Conservation (phyloP, 2,888 invertebrate species). For the Melanchra persicariae region DNA sequence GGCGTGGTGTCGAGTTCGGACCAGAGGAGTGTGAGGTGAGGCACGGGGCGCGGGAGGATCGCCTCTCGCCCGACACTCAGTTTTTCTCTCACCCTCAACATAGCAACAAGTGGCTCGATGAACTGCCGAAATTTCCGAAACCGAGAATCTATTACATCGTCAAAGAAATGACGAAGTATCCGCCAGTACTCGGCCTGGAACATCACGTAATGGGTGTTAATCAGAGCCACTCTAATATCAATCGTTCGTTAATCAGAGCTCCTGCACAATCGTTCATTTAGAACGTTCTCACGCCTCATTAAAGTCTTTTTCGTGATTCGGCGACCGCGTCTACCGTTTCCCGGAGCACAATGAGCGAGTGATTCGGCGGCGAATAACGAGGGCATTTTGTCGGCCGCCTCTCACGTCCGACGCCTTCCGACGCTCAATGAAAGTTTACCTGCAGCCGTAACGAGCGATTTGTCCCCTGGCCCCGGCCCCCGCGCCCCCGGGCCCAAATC, state of each 20-base stretch:
- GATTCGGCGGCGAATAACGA: conserved; percentile 91
- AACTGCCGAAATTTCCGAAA: conserved; percentile 76
- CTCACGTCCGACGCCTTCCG: conserved; percentile 91
- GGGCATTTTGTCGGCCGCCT: conserved; percentile 91
- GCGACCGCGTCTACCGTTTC: conserved; percentile 90
- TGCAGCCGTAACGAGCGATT: conserved; percentile 91
- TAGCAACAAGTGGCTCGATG: conserved; percentile 85
- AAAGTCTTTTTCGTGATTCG: conserved; percentile 90
- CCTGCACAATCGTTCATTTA: conserved; percentile 89
- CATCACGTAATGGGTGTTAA: conserved; percentile 77
- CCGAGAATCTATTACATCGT: conserved; percentile 64
- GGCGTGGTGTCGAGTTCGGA: conserved; percentile 79
- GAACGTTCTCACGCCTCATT: conserved; percentile 90
- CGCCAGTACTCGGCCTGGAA: conserved; percentile 66
- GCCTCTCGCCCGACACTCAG: conserved; percentile 74
- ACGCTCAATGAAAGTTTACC: conserved; percentile 91
- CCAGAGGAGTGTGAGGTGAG: conserved; percentile 59
- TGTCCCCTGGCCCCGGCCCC: conserved; percentile 89
- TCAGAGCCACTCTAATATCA: conserved; percentile 85
- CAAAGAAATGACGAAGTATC: conserved; percentile 63
- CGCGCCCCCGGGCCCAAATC: conserved; percentile 87
- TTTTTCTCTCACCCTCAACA: conserved; percentile 84
- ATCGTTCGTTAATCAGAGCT: conserved; percentile 88
- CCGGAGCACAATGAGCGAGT: conserved; percentile 90
- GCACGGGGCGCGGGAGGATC: conserved; percentile 61